Evolutionary conservation across 2,113 vertebrate genomes (phyloP).

Genomic region (Oncorhynchus masou): DNA sequence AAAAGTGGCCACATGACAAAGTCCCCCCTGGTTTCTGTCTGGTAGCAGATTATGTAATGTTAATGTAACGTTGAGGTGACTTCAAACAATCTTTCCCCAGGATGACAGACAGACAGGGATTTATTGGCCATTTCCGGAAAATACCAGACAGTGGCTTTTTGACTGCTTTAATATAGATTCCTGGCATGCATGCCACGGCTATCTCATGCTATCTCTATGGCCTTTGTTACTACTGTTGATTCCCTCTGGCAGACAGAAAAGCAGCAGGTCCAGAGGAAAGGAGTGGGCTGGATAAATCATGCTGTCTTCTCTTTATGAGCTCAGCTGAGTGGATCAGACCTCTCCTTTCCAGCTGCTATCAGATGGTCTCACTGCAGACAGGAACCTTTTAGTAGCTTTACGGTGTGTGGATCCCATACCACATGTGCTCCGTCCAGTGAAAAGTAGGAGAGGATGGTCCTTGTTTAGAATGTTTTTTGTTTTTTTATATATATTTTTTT

Average conservation of each 20-base stretch:
- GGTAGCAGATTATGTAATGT: neutral
- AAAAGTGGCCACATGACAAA: conserved; percentile 52
- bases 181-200: conserved; percentile 15
- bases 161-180: conserved; percentile 35
- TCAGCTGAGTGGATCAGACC: conserved; percentile 59
- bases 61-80: conserved; percentile 48
- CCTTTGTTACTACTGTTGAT: conserved; percentile 20
- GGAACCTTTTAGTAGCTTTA: neutral
- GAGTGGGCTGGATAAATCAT: conserved; percentile 45
- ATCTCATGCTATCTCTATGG: conserved; percentile 33
- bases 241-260: conserved; percentile 33
- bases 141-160: conserved; percentile 31
- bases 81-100: neutral
- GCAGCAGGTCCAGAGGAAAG: conserved; percentile 1
- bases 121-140: conserved; percentile 26
- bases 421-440: neutral
- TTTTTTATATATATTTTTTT: no score
- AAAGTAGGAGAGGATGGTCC: no score
- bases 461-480: no score
- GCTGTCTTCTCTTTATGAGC: conserved; percentile 52
- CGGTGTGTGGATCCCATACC: neutral
- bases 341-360: conserved; percentile 54
- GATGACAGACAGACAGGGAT: neutral
- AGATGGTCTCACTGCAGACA: conserved; percentile 21
- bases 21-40: conserved; percentile 13